Base-by-base conservation (phyloP, 2,113 vertebrate genomes). In the Hippocampus zosterae region DNA sequence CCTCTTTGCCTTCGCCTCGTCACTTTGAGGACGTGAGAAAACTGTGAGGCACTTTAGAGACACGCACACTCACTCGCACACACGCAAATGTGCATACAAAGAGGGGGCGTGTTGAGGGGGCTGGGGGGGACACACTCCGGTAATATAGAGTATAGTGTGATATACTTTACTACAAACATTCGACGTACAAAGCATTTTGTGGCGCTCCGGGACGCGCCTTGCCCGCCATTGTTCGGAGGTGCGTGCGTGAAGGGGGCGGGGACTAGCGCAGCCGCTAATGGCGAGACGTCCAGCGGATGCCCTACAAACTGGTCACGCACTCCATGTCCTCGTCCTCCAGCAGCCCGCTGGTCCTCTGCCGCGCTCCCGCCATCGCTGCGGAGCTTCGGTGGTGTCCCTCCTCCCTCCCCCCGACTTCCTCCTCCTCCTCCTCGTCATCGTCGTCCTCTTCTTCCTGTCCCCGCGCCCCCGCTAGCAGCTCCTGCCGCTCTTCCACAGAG, bases 31-130 rank as follows among this genome's bases (percentile, higher is more conserved):
- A 96, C 94, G 94, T 94, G 93, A 96, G 93, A 96, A 85, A 87
- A 97, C 96, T 96, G 96, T 96, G 95, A 98, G 97, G 97, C 97
- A 99, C 97, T 99, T 98, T 95, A 96, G 96, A 98, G 95, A 98
- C 95, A 94, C 94, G 94, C 94, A 93, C 92, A 82, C 74, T 74
- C 81, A 83, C 46, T 76, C 76, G 76, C 84, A 75, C 87, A 50
- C 76, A 77, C 55, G 3, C 69, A 75, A 67, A 74, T 46, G 68
- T 46, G 56, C 67, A 37, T 75, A 85, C 79, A 89, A 81, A 84
- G 57, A 79, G 29, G 29, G 3, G 29, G 29, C 3, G 29, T n/a
- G n/a, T n/a, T n/a, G 57, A 79, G 29, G 29, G 3, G 29, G 29
- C 3, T 3, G 4, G 75, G 82, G 70, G 75, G 15, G 15, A 8